These are phyloP conservation scores for Otus sunia DNA, from an alignment of 2,113 vertebrate genomes.

Conservation along the genomic window DNA sequence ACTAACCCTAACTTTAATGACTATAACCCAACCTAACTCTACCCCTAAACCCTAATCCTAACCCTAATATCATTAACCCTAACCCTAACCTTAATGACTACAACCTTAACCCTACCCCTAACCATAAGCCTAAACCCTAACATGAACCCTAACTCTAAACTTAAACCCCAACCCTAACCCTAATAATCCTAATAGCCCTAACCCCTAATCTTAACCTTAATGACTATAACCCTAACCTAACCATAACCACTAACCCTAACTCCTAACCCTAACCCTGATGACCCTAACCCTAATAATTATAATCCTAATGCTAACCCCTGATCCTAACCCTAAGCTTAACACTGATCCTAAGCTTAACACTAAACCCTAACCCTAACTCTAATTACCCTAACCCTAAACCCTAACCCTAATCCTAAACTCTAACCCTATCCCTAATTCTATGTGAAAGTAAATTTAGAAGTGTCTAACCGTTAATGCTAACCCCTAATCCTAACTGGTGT, in stretches of 20 bases:
- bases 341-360: background rate
- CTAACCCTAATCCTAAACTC: background rate
- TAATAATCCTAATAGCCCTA: background rate
- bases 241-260: background rate
- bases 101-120: background rate
- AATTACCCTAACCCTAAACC: background rate
- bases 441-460: background rate
- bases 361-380: background rate
- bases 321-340: background rate
- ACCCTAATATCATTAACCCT: no score
- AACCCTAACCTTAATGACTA: background rate
- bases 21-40: background rate
- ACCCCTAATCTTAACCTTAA: background rate
- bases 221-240: background rate
- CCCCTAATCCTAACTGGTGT: background rate
- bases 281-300: background rate
- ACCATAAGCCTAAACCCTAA: background rate
- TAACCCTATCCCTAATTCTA: background rate
- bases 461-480: background rate
- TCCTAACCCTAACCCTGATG: background rate
- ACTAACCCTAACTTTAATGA: background rate
- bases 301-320: background rate
- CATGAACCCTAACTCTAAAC: background rate
- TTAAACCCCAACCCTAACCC: background rate
- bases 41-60: background rate